Percentiles rank a stretch among this genome's conserved stretches.
phyloP scores from a whole-genome alignment of 2,113 vertebrate genomes.

The Siphamia tubifer region DNA sequence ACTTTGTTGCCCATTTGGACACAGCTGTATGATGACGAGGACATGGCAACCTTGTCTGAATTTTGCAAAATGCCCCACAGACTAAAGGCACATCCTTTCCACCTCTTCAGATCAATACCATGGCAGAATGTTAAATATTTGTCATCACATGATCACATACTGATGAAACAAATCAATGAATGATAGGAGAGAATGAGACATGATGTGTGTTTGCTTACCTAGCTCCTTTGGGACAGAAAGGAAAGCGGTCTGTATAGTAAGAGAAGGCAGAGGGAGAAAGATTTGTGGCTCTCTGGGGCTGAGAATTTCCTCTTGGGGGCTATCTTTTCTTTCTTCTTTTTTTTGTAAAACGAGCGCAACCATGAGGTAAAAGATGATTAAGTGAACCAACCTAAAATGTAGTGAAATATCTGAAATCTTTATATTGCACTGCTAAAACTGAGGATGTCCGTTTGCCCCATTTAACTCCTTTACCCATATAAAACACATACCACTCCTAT shows the following conservation, averaged over 20 bases:
- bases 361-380: constrained; percentile 24
- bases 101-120: constrained; percentile 51
- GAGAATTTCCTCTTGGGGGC: constrained; percentile 36
- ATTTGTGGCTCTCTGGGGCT: constrained; percentile 47
- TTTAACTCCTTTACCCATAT: background rate
- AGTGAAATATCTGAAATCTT: constrained; percentile 1
- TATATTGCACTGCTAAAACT: background rate
- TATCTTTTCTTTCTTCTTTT: constrained; percentile 11
- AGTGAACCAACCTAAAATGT: constrained; percentile 9
- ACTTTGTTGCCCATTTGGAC: background rate
- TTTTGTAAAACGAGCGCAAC: constrained; percentile 13
- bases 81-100: constrained; percentile 25
- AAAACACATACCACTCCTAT: constrained; percentile 5
- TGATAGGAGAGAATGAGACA: constrained; percentile 42
- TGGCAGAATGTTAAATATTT: constrained; percentile 74
- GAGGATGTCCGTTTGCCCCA: constrained; percentile 17
- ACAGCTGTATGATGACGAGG: background rate
- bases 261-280: constrained; percentile 18
- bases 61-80: constrained; percentile 1
- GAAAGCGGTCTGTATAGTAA: background rate
- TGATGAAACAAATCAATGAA: constrained; percentile 66
- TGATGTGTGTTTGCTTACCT: constrained; percentile 39
- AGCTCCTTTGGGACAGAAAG: constrained; percentile 39
- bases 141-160: constrained; percentile 66
- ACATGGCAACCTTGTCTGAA: background rate